These are phyloP conservation scores for Cyprinus carpio DNA, from an alignment of 2,113 vertebrate species.

Conservation along the genomic window DNA sequence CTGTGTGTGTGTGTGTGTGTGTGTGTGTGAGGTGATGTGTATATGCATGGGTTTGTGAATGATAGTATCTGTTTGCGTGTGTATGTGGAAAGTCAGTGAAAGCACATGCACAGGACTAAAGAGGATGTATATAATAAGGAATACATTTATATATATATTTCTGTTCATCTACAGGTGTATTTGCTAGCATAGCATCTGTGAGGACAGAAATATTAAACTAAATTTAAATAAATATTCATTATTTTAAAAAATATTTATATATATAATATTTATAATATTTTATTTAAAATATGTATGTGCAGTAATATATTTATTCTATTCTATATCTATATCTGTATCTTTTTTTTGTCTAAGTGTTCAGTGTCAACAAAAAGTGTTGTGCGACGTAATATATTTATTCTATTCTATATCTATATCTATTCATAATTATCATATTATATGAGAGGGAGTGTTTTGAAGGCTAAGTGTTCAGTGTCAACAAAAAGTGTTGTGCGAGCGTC, in stretches of 20 bases:
- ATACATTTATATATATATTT: constrained; percentile 53
- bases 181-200: neutral
- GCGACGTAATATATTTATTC: neutral
- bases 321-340: too few relatives aligned
- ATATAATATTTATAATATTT: neutral
- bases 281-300: too few relatives aligned
- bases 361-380: too few relatives aligned
- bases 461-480: constrained; percentile 56
- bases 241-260: too few relatives aligned
- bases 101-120: constrained; percentile 57
- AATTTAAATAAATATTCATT: neutral
- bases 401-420: neutral
- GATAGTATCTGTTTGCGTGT: constrained; percentile 42
- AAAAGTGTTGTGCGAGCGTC: constrained; percentile 55
- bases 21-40: constrained; percentile 33
- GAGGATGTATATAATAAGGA: constrained; percentile 34
- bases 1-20: constrained; percentile 52
- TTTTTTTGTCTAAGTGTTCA: too few relatives aligned
- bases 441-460: constrained; percentile 44
- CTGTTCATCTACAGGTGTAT: constrained; percentile 52
- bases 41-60: constrained; percentile 35
- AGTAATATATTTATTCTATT: constrained; percentile 10
- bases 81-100: constrained; percentile 24
- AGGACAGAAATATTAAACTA: neutral
- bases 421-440: neutral